These are phyloP conservation scores for Holocentrus rufus DNA, from an alignment of 2,797 vertebrate genomes.

Conservation along the genomic window DNA sequence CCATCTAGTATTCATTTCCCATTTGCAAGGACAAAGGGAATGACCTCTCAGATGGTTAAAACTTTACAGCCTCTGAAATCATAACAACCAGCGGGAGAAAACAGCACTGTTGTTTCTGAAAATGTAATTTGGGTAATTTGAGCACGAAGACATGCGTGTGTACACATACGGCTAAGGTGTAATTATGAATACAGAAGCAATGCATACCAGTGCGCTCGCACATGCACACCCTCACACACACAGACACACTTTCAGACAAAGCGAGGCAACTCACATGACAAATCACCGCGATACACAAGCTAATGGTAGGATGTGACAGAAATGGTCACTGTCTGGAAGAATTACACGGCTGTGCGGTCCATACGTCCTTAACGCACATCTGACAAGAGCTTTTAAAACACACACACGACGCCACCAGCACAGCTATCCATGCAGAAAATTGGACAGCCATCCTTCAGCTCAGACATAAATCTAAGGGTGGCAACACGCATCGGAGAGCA, in stretches of 20 bases:
- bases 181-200: constrained; percentile 21
- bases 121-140: constrained; percentile 40
- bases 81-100: constrained; percentile 23
- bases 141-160: constrained; percentile 9
- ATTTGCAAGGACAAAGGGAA: constrained; percentile 40
- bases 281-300: constrained; percentile 55
- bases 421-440: constrained; percentile 81
- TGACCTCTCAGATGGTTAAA: constrained; percentile 44
- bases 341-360: constrained; percentile 54
- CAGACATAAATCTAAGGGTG: constrained; percentile 73
- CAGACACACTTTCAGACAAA: not conserved
- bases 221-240: constrained; percentile 5
- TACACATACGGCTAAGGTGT: constrained; percentile 21
- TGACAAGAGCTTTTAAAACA: constrained; percentile 74
- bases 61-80: constrained; percentile 48
- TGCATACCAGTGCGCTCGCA: constrained; percentile 6
- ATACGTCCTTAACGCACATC: constrained; percentile 65
- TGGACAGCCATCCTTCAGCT: constrained; percentile 82
- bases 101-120: not conserved
- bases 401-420: constrained; percentile 55
- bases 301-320: constrained; percentile 65
- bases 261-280: constrained; percentile 32
- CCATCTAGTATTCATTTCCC: constrained; percentile 33
- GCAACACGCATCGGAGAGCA: constrained; percentile 67
- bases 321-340: constrained; percentile 53